Conservation (phyloP, 2,113 vertebrate genomes). For the Antigone vipio region DNA sequence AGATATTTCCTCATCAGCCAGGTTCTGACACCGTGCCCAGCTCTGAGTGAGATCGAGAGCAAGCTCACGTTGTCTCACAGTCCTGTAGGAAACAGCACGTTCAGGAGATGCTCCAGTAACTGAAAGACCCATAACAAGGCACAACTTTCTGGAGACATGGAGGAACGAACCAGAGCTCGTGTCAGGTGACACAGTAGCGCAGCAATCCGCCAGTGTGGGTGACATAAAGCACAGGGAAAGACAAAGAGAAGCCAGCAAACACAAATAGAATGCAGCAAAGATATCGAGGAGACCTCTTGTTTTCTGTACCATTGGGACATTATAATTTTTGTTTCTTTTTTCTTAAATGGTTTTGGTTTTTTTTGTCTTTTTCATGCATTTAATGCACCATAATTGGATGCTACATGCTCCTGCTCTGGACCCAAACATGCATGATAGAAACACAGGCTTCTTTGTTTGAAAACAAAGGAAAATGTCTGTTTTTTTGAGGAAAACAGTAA, state of each 20-base stretch:
- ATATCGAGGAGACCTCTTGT: not conserved
- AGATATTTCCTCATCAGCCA: not conserved
- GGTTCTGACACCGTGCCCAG: not conserved
- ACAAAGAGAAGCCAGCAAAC: not conserved
- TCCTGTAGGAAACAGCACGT: not conserved
- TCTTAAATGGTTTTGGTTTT: not conserved
- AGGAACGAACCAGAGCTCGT: not conserved
- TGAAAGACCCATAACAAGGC: not conserved
- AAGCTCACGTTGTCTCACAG: accelerated
- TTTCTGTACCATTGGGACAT: not conserved
- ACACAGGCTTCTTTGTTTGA: not conserved
- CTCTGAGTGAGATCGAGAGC: not conserved
- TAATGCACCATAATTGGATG: not conserved
- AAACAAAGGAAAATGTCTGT: not conserved
- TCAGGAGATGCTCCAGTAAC: not conserved
- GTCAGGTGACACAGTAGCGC: not conserved
- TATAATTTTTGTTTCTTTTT: not conserved
- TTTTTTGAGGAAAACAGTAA: not conserved
- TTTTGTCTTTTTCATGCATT: not conserved
- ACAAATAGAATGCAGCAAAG: accelerated
- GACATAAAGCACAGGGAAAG: not conserved
- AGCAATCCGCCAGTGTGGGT: accelerated
- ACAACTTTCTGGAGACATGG: not conserved
- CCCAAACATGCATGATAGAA: not conserved
- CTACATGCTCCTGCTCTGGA: not conserved